phyloP scores from a whole-genome alignment of 2,888 invertebrate genomes.

The Scrobipalpa atriplicella region DNA sequence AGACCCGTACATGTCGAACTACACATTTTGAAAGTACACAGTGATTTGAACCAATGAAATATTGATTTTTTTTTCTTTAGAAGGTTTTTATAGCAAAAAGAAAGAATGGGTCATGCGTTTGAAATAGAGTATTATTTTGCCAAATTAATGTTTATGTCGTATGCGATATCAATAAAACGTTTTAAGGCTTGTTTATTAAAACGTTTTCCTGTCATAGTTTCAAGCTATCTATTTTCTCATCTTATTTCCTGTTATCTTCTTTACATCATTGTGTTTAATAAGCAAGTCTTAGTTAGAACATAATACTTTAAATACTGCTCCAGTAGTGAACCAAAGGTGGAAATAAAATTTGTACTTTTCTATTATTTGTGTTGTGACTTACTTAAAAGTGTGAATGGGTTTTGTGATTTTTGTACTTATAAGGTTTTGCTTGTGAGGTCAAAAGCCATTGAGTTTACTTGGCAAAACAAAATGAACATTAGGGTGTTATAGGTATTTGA shows the following conservation, averaged over 20 bases:
- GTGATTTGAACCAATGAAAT: conserved; percentile 57
- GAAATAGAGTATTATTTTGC: conserved; percentile 48
- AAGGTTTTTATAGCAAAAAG: neutral
- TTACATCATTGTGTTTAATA: neutral
- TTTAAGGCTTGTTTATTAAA: neutral
- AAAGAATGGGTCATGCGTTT: neutral
- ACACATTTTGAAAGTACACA: conserved; percentile 37
- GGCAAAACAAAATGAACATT: too few species aligned
- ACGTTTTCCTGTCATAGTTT: neutral
- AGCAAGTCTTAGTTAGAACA: neutral
- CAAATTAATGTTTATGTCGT: conserved; percentile 51
- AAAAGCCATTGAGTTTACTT: neutral
- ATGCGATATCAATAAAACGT: neutral
- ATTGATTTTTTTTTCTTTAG: conserved; percentile 55
- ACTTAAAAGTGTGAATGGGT: conserved; percentile 33
- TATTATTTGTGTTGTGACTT: conserved; percentile 1
- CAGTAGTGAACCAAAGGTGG: neutral
- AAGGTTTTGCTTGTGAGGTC: conserved; percentile 53
- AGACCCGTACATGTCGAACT: neutral
- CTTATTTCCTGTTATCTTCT: neutral
- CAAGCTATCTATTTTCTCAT: neutral
- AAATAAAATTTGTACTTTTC: neutral
- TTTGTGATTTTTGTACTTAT: conserved; percentile 77
- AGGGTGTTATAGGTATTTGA: too few species aligned
- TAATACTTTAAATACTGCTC: neutral